Evolutionary conservation across 2,113 vertebrate genomes (phyloP).

Genomic region (Eudorcas thomsonii): DNA sequence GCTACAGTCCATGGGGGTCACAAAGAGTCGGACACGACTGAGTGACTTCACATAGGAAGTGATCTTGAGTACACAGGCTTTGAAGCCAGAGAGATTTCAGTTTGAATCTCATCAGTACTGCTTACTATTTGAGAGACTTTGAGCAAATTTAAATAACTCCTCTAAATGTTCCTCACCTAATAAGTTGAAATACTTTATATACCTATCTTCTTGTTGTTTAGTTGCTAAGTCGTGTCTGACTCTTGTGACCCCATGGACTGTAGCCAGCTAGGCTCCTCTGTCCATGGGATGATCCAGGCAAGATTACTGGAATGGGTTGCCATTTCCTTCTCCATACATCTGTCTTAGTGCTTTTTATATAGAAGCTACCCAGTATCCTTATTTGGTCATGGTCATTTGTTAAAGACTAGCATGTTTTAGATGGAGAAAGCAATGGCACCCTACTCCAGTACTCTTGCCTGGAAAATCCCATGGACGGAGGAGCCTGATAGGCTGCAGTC

Average conservation of each 20-base stretch:
- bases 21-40: too few species aligned
- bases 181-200: background rate
- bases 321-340: background rate
- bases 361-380: background rate
- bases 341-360: background rate
- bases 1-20: too few species aligned
- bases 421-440: background rate
- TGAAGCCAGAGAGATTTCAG: background rate
- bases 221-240: background rate
- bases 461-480: too few species aligned
- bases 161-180: background rate
- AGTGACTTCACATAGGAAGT: background rate
- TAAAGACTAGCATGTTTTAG: background rate
- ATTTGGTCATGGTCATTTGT: background rate
- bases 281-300: background rate
- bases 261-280: background rate
- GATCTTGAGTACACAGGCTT: background rate
- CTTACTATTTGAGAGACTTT: background rate
- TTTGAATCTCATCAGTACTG: background rate
- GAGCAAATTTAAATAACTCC: background rate
- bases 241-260: background rate
- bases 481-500: too few species aligned
- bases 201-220: background rate
- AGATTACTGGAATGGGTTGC: background rate
- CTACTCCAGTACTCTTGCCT: too few species aligned